These are phyloP conservation scores for Cataglyphis altisquamis DNA, from an alignment of 2,888 invertebrate species.

Conservation along the genomic window DNA sequence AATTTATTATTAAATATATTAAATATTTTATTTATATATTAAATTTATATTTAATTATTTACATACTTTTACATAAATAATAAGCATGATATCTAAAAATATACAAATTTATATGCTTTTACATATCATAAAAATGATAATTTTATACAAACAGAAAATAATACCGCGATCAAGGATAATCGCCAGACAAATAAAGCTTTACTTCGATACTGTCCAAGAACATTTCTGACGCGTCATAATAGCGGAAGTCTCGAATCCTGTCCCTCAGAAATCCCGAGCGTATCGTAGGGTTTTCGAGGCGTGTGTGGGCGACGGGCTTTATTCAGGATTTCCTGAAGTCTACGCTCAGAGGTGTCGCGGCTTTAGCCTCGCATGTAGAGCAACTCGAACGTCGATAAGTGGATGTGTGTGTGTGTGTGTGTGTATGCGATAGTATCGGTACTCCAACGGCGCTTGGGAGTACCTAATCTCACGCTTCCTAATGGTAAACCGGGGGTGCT, in stretches of 20 bases:
- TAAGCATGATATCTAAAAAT: too few species aligned
- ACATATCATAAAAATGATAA: not conserved
- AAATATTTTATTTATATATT: too few species aligned
- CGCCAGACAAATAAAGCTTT: not conserved
- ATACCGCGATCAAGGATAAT: not conserved
- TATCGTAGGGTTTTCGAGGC: conserved; percentile 39
- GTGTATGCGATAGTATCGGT: conserved; percentile 60
- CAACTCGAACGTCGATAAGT: conserved; percentile 12
- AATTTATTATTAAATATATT: too few species aligned
- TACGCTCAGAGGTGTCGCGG: conserved; percentile 17
- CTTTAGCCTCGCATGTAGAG: conserved; percentile 27
- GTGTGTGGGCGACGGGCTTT: conserved; percentile 50
- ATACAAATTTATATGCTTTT: not conserved
- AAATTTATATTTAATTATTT: not conserved
- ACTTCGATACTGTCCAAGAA: not conserved
- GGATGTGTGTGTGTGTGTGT: not conserved
- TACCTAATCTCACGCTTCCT: conserved; percentile 81
- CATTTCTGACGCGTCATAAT: conserved; percentile 38
- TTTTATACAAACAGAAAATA: not conserved
- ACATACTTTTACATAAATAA: not conserved
- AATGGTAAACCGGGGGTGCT: conserved; percentile 81
- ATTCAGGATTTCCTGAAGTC: conserved; percentile 68
- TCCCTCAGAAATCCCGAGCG: conserved; percentile 49
- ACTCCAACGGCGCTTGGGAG: conserved; percentile 58
- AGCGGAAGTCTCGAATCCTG: conserved; percentile 44